Base-by-base conservation (phyloP, 2,113 vertebrate species). In the Mus spicilegus region DNA sequence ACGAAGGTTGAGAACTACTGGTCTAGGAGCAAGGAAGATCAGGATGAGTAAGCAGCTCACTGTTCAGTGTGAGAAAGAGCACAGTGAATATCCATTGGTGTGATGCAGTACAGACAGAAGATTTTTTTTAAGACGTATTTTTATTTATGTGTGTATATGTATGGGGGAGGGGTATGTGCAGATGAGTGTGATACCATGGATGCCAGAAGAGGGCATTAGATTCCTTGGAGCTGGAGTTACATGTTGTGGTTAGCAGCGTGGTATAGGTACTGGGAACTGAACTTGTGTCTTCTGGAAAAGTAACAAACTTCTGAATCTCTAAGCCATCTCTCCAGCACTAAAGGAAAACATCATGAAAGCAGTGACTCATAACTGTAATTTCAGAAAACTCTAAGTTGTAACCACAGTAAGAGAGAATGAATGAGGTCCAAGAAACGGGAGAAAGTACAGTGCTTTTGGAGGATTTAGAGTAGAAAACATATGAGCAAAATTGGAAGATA, bases 41-140 rank as follows among this genome's bases (percentile, higher is more conserved):
- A 90, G 49, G 9, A 86, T 30, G 20, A 8, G 3, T 91, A 73
- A 93, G 81, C 3, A 88, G 17, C 4, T 28, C 72, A 61, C 28
- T 77, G 73, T n/a, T 93, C 88, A 46, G 4, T 49, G 24, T 95
- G 33, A 93, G 56, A 94, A 97, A 88, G 85, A 54, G 16, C 75
- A 90, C 51, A 16, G 72, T 26, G 19, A 90, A 19, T 3, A 73
- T 13, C 94, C 17, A 28, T 51, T 87, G 42, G 46, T 49, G 19
- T 49, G 14, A 2, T 69, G 16, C 51, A 12, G 28, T 86, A 26
- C 2, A 76, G 75, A 58, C 11, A 82, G 80, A 5, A 30, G 5
- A 3, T 63, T 26, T 63, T 26, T 63, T 63, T 58, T 19, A 16
- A 17, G 22, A 39, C 61, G 1, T 26, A 61, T 26, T 61, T 39